A percentile compares a stretch with the other conserved stretches of the same genome.
Evolutionary conservation across 2,888 invertebrate genomes (phyloP).

Genomic region (Meiosimyza decipiens): DNA sequence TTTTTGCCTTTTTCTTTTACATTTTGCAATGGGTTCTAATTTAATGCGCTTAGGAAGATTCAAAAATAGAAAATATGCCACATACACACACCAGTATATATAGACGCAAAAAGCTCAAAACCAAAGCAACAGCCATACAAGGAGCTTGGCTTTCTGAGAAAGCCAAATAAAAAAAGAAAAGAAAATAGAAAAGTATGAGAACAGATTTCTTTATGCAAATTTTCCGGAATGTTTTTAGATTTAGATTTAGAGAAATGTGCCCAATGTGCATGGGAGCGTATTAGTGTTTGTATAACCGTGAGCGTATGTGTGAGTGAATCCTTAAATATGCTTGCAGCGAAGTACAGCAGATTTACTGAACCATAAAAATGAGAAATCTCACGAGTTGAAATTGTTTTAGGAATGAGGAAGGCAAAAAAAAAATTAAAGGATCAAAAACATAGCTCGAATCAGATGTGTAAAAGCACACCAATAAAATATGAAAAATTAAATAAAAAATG

Average conservation of each 20-base stretch:
- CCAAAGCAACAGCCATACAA: conserved; percentile 1
- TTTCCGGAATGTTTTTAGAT: conserved; percentile 9
- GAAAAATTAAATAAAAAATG: not conserved
- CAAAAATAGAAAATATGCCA: not conserved
- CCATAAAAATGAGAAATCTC: conserved; percentile 44
- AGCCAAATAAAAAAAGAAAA: not conserved
- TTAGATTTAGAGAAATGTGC: conserved; percentile 11
- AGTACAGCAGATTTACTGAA: conserved; percentile 42
- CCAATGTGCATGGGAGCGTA: not conserved
- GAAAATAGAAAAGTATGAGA: not conserved
- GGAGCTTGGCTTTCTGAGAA: conserved; percentile 4
- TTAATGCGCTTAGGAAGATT: conserved; percentile 1
- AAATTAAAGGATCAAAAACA: not conserved
- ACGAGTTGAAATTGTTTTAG: conserved; percentile 23
- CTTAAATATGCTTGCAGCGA: conserved; percentile 43
- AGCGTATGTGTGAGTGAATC: conserved; percentile 12
- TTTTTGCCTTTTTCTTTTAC: not conserved
- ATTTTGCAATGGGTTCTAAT: not conserved
- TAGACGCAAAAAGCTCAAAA: not conserved
- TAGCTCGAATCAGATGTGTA: too few species aligned
- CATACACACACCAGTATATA: not conserved
- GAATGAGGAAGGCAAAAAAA: not conserved
- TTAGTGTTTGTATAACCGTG: not conserved
- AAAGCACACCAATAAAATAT: too few species aligned
- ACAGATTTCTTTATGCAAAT: conserved; percentile 13